These are phyloP conservation scores for Cyrtorhinus lividipennis DNA, from an alignment of 1,140 invertebrate species.

Conservation along the genomic window DNA sequence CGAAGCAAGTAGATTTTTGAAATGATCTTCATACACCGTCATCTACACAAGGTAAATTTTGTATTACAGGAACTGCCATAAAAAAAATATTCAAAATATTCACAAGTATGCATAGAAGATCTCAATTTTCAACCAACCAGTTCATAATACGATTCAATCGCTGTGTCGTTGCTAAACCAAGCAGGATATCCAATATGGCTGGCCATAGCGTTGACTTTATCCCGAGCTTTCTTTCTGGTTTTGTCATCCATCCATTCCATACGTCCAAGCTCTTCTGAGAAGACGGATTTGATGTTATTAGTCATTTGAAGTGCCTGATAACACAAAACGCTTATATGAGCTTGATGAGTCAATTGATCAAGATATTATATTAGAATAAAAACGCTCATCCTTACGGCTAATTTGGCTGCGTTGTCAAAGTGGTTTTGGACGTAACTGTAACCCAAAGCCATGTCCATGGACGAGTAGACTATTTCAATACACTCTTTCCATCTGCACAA, in stretches of 20 bases:
- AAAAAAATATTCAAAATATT: too few relatives aligned
- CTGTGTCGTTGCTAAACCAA: constrained; percentile 39
- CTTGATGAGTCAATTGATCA: too few relatives aligned
- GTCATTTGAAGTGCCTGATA: constrained; percentile 37
- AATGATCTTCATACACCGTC: constrained; percentile 32
- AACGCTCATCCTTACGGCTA: constrained; percentile 19
- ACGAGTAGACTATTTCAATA: constrained; percentile 36
- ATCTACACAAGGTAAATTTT: too few relatives aligned
- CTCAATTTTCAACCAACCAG: too few relatives aligned
- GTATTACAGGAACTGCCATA: too few relatives aligned
- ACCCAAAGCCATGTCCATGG: constrained; percentile 40
- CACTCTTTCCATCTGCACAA: constrained; percentile 40
- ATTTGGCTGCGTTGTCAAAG: constrained; percentile 28
- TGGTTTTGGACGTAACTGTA: constrained; percentile 40
- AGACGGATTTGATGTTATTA: constrained; percentile 37
- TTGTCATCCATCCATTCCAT: constrained; percentile 46
- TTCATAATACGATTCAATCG: constrained; percentile 33
- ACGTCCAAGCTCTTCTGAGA: constrained; percentile 36
- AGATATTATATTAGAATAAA: too few relatives aligned
- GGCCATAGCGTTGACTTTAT: constrained; percentile 42
- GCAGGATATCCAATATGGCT: constrained; percentile 51
- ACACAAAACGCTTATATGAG: constrained; percentile 3
- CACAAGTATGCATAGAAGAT: too few relatives aligned
- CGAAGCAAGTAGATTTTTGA: constrained; percentile 33
- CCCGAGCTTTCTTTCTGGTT: constrained; percentile 37